phyloP scores from a whole-genome alignment of 2,888 invertebrate species.

The Diabrotica balteata region DNA sequence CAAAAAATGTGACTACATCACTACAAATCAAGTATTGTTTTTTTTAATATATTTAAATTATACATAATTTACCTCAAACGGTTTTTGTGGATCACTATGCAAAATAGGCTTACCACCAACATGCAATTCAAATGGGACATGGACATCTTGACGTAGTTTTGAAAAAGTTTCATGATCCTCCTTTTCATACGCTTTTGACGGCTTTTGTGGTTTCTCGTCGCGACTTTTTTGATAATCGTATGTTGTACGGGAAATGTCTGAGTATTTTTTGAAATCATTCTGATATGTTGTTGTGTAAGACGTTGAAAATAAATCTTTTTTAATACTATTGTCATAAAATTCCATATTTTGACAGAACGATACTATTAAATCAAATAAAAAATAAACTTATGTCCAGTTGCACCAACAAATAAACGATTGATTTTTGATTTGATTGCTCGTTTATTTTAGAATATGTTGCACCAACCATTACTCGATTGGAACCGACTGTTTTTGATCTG shows the following conservation, averaged over 20 bases:
- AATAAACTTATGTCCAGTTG: too few relatives aligned
- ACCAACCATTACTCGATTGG: too few relatives aligned
- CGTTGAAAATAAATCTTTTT: conserved; percentile 46
- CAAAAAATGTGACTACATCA: too few relatives aligned
- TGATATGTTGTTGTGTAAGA: conserved; percentile 46
- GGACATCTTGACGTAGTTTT: conserved; percentile 42
- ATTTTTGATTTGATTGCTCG: too few relatives aligned
- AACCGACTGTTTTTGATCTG: too few relatives aligned
- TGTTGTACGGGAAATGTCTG: conserved; percentile 26
- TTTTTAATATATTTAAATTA: too few relatives aligned
- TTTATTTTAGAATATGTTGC: too few relatives aligned
- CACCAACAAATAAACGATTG: too few relatives aligned
- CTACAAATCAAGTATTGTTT: too few relatives aligned
- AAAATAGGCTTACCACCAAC: conserved; percentile 52
- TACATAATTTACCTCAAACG: conserved; percentile 37
- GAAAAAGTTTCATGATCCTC: conserved; percentile 52
- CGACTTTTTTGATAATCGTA: conserved; percentile 36
- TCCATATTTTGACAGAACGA: conserved; percentile 22
- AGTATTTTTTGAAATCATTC: conserved; percentile 49
- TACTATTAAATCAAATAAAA: too few relatives aligned
- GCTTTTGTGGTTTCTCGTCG: conserved; percentile 39
- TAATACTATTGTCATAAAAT: conserved; percentile 45
- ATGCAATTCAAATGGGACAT: conserved; percentile 54
- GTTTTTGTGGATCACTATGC: conserved; percentile 46
- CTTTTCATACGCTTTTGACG: conserved; percentile 29